Percentiles rank a stretch among this genome's conserved stretches.
These are phyloP conservation scores for Calliphora vicina DNA, from an alignment of 1,140 invertebrate genomes.

Conservation along the genomic window DNA sequence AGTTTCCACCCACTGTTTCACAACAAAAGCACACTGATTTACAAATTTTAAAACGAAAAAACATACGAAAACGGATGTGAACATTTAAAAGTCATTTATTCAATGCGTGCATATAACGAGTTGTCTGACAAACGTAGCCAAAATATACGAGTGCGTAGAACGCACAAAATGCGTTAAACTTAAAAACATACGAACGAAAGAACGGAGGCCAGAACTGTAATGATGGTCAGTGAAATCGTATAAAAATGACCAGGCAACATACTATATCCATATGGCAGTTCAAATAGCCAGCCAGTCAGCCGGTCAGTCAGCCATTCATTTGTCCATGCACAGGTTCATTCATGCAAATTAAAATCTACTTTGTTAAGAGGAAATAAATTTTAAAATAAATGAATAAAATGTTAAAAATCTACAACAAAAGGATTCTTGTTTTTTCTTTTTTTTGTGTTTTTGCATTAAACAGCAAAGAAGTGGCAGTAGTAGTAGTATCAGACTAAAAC, in stretches of 20 bases:
- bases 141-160: neutral
- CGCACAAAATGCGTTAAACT: neutral
- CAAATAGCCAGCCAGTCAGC: neutral
- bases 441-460: neutral
- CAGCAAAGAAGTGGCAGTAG: neutral
- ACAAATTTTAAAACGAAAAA: neutral
- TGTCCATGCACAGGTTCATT: slow-evolving; percentile 11
- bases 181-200: neutral
- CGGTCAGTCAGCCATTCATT: too few relatives aligned
- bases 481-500: neutral
- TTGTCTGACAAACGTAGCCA: neutral
- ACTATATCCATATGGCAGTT: too few relatives aligned
- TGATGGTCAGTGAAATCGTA: too few relatives aligned
- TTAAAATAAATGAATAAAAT: slow-evolving; percentile 32
- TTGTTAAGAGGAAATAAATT: slow-evolving; percentile 26
- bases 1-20: neutral
- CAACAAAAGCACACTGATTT: neutral
- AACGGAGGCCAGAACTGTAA: neutral
- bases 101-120: slow-evolving; percentile 1
- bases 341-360: slow-evolving; percentile 33
- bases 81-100: slow-evolving; percentile 37
- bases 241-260: too few relatives aligned
- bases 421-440: neutral
- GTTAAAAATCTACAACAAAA: slow-evolving; percentile 27
- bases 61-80: slow-evolving; percentile 17